Percentiles rank a stretch among this genome's conserved stretches.
Conservation (phyloP, 2,797 vertebrate genomes). For the Aotus griseimembra region DNA sequence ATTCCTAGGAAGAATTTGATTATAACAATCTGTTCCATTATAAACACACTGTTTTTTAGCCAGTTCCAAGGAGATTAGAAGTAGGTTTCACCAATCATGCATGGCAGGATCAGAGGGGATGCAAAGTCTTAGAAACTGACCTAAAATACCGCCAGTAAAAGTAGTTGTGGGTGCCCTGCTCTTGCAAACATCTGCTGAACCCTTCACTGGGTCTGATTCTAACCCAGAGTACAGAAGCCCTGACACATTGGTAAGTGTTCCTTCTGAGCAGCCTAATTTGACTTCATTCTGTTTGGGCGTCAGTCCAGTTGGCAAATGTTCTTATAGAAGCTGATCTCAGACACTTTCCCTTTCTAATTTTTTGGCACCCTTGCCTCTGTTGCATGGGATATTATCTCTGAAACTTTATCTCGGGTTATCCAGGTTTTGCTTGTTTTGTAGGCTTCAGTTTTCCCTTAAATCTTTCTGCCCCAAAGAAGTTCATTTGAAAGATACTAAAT, state of each 20-base stretch:
- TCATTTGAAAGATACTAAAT: not conserved
- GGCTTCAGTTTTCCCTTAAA: slow-evolving; percentile 11
- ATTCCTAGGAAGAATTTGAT: not conserved
- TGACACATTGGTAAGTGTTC: not conserved
- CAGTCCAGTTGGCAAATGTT: slow-evolving; percentile 47
- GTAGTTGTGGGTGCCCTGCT: not conserved
- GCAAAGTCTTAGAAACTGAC: not conserved
- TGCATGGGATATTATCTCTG: slow-evolving; percentile 43
- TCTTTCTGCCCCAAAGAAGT: not conserved
- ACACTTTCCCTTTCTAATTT: slow-evolving; percentile 63
- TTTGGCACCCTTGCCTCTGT: slow-evolving; percentile 46
- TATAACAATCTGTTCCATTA: not conserved
- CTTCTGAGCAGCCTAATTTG: slow-evolving; percentile 47
- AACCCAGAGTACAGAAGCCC: not conserved
- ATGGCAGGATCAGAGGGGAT: not conserved
- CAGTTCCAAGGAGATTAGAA: not conserved
- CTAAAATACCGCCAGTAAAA: not conserved
- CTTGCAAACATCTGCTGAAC: not conserved
- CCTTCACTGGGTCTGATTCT: not conserved
- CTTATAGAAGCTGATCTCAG: slow-evolving; percentile 60
- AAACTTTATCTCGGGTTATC: slow-evolving; percentile 13
- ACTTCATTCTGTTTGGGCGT: slow-evolving; percentile 48
- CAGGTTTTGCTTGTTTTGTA: slow-evolving; percentile 50
- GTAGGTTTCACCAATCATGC: not conserved
- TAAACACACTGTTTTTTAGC: not conserved